These are phyloP conservation scores for Gallirallus australis DNA, from an alignment of 2,797 vertebrate genomes.

Conservation along the genomic window DNA sequence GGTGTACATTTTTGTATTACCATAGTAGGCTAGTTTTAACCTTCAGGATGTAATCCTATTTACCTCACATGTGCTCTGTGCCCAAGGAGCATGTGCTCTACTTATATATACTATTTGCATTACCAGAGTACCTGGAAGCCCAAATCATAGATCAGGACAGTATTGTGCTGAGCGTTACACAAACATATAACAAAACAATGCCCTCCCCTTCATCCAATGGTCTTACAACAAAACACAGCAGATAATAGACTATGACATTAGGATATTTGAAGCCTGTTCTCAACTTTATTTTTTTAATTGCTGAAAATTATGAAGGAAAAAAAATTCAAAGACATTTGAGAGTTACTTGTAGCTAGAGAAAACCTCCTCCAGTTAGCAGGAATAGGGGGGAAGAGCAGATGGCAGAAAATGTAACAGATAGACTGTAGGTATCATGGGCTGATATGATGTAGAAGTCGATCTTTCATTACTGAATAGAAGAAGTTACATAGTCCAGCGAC, in stretches of 20 bases:
- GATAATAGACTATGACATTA: background rate
- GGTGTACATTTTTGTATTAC: constrained; percentile 65
- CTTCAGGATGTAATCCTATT: constrained; percentile 72
- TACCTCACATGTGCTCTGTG: constrained; percentile 63
- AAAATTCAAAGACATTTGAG: background rate
- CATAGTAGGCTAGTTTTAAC: constrained; percentile 69
- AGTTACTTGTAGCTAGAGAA: background rate
- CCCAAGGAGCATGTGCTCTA: constrained; percentile 37
- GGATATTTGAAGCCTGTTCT: background rate
- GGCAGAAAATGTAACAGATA: background rate
- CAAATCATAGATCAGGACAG: background rate
- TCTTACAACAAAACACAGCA: background rate
- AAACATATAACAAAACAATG: background rate
- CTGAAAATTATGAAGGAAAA: background rate
- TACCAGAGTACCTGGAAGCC: background rate
- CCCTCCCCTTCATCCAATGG: background rate
- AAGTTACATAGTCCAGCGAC: background rate
- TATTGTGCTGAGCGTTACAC: background rate
- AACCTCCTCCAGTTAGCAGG: background rate
- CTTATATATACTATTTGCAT: constrained; percentile 31
- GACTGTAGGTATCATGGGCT: background rate
- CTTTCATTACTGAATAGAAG: background rate
- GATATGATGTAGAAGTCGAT: background rate
- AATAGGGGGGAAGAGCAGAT: background rate
- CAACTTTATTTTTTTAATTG: background rate